These are phyloP conservation scores for Prosapia bicincta DNA, from an alignment of 2,888 invertebrate species.

Conservation along the genomic window DNA sequence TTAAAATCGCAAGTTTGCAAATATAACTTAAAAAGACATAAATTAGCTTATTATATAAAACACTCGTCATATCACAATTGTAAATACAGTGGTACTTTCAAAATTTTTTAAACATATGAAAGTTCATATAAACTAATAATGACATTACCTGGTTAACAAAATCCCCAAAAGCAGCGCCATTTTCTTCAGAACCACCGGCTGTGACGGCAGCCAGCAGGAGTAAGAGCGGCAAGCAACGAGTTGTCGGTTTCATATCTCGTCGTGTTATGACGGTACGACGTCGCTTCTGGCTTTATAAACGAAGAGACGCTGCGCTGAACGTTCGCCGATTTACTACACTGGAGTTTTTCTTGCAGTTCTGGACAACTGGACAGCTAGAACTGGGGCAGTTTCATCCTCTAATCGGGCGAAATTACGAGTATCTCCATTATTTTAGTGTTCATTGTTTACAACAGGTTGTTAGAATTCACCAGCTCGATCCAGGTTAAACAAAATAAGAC, in stretches of 20 bases:
- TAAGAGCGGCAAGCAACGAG: no score
- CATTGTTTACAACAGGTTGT: neutral
- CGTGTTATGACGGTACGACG: neutral
- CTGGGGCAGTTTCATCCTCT: neutral
- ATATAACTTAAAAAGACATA: no score
- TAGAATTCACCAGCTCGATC: neutral
- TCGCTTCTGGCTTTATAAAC: neutral
- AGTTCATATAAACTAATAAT: no score
- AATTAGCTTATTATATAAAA: no score
- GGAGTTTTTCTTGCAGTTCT: neutral
- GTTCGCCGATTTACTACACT: neutral
- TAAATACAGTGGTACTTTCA: no score
- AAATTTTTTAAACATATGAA: no score
- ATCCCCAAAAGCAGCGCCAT: neutral
- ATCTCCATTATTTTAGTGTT: slow-evolving; percentile 1
- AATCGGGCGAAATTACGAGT: neutral
- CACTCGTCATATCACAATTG: no score
- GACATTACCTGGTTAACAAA: neutral
- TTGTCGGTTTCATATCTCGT: neutral
- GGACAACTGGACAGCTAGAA: neutral
- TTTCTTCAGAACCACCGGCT: neutral
- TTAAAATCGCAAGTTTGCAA: no score
- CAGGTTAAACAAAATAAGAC: neutral
- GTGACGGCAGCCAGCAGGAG: neutral
- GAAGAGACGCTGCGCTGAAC: neutral